These are phyloP conservation scores for Spheniscus mendiculus DNA, from an alignment of 2,113 vertebrate species.

Conservation along the genomic window DNA sequence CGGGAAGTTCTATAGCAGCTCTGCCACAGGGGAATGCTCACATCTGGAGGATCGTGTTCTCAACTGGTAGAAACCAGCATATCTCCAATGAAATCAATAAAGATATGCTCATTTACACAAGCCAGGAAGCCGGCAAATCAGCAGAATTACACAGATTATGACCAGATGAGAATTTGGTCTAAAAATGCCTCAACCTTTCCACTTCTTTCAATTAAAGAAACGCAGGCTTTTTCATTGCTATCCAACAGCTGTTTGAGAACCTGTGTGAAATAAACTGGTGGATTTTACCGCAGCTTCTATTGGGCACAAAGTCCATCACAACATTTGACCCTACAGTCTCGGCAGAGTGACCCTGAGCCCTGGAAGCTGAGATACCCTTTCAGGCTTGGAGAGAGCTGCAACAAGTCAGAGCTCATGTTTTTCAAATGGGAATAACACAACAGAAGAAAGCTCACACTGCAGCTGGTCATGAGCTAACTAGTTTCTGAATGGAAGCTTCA, in stretches of 20 bases:
- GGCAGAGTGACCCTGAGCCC: neutral
- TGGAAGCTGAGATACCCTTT: neutral
- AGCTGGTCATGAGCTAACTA: neutral
- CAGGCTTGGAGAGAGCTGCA: neutral
- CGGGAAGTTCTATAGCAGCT: neutral
- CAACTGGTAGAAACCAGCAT: neutral
- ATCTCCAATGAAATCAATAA: neutral
- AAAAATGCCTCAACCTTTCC: neutral
- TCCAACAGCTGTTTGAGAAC: neutral
- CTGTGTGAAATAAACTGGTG: neutral
- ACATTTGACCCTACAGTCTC: neutral
- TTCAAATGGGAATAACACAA: neutral
- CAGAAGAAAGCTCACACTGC: neutral
- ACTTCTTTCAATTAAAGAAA: neutral
- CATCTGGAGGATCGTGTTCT: neutral
- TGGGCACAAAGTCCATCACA: neutral
- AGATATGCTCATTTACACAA: neutral
- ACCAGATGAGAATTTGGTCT: neutral
- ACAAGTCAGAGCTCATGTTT: neutral
- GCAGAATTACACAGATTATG: neutral
- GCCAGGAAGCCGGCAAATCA: neutral
- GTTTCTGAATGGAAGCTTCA: neutral
- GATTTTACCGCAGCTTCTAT: neutral
- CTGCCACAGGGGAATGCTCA: neutral
- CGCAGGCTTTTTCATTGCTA: neutral